Evolutionary conservation across 2,113 vertebrate species (phyloP).

Genomic region (Rhinichthys klamathensis): DNA sequence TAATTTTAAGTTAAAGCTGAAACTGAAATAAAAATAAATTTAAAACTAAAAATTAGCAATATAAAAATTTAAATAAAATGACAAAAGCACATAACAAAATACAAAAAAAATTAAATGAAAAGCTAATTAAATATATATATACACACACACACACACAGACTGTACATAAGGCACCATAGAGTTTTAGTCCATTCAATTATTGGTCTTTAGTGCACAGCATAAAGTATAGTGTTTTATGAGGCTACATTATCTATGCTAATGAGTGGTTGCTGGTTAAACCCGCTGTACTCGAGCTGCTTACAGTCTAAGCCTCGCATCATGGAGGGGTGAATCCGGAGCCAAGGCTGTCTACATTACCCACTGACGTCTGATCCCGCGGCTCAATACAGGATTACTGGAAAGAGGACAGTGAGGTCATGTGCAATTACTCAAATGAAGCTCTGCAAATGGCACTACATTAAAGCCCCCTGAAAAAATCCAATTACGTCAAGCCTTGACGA

Average conservation of each 20-base stretch:
- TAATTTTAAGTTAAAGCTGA: no score
- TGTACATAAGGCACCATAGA: background rate
- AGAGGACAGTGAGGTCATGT: conserved; percentile 18
- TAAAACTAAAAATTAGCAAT: no score
- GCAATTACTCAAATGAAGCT: conserved; percentile 26
- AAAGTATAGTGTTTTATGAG: background rate
- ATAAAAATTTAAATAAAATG: no score
- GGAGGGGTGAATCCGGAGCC: conserved; percentile 9
- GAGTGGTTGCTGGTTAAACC: conserved; percentile 19
- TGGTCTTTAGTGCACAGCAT: background rate
- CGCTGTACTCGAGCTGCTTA: background rate
- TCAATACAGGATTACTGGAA: conserved; percentile 38
- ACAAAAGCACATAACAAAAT: no score
- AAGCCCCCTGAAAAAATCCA: conserved; percentile 8
- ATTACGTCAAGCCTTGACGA: conserved; percentile 6
- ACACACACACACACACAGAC: no score
- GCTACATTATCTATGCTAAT: background rate
- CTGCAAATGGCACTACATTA: conserved; percentile 20
- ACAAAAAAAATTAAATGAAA: no score
- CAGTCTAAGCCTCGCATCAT: background rate
- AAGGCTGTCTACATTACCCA: conserved; percentile 26
- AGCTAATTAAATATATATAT: no score
- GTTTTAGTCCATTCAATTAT: background rate
- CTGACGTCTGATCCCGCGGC: conserved; percentile 31
- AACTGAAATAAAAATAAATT: no score